Percentiles rank a stretch among this genome's conserved stretches.
Evolutionary conservation across 2,888 invertebrate genomes (phyloP).

Genomic region (Leucophenga montana): DNA sequence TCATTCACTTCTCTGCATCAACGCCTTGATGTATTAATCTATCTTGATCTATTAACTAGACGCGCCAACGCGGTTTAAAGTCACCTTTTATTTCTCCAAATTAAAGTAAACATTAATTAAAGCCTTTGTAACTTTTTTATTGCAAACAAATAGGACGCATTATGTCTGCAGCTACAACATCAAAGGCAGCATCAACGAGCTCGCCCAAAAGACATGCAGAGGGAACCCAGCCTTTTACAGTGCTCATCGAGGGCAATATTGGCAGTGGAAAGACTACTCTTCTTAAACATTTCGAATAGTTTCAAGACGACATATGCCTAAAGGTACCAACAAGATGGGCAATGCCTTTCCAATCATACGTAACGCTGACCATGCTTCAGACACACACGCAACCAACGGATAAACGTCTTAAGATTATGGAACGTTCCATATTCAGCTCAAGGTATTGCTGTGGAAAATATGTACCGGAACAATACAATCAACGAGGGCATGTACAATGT

Average conservation of each 20-base stretch:
- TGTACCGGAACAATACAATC: slow-evolving; percentile 80
- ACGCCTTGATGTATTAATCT: too few species aligned
- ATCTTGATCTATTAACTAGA: too few species aligned
- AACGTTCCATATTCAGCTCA: slow-evolving; percentile 90
- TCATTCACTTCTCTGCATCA: too few species aligned
- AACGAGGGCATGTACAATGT: slow-evolving; percentile 85
- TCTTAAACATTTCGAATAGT: slow-evolving; percentile 84
- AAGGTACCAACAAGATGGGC: slow-evolving; percentile 86
- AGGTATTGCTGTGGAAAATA: slow-evolving; percentile 86
- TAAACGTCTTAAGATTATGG: slow-evolving; percentile 88
- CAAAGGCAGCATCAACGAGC: too few species aligned
- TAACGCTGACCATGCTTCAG: slow-evolving; percentile 90
- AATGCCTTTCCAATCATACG: slow-evolving; percentile 91
- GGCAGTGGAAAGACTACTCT: slow-evolving; percentile 94
- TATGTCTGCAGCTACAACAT: too few species aligned
- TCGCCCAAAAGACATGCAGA: slow-evolving; percentile 59
- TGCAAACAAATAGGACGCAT: too few species aligned
- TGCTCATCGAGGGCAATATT: slow-evolving; percentile 91
- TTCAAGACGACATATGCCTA: slow-evolving; percentile 78
- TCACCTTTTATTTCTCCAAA: too few species aligned
- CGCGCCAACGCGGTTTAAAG: too few species aligned
- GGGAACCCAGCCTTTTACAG: slow-evolving; percentile 80
- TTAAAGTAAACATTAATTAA: too few species aligned
- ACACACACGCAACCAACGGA: slow-evolving; percentile 79
- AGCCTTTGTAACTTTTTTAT: too few species aligned